Evolutionary conservation across 2,797 vertebrate species (phyloP).

Genomic region (Sardinella longiceps): DNA sequence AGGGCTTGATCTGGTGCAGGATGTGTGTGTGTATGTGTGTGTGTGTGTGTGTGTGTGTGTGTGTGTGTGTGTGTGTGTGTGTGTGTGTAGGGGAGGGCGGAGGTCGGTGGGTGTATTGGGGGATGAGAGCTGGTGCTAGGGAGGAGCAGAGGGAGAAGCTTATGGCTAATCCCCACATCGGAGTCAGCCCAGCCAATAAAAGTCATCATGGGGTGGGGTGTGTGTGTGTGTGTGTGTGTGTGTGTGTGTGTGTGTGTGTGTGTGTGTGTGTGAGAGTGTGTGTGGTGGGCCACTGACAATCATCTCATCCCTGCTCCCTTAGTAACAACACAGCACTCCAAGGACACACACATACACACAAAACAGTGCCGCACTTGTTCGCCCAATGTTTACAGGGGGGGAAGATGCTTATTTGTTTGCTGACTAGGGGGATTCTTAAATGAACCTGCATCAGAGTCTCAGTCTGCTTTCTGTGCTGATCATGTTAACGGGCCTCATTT

Average conservation of each 20-base stretch:
- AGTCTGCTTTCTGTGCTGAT: not conserved
- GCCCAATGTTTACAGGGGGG: not conserved
- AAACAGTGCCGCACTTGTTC: not conserved
- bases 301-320: not conserved
- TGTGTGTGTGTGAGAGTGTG: not conserved
- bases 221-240: too few species aligned
- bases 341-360: not conserved
- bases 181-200: slow-evolving; percentile 21
- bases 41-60: slow-evolving; percentile 34
- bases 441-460: not conserved
- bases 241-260: not conserved
- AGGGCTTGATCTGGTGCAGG: not conserved
- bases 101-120: slow-evolving; percentile 47
- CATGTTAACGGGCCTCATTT: not conserved
- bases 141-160: not conserved
- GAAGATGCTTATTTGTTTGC: not conserved
- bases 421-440: not conserved
- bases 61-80: too few species aligned
- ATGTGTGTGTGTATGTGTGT: not conserved
- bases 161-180: not conserved
- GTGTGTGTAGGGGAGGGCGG: slow-evolving; percentile 19
- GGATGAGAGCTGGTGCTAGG: slow-evolving; percentile 54
- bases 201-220: slow-evolving; percentile 1
- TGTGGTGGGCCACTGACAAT: not conserved
- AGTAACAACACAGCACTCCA: not conserved